phyloP scores from a whole-genome alignment of 2,888 invertebrate species.

The Macaria liturata region DNA sequence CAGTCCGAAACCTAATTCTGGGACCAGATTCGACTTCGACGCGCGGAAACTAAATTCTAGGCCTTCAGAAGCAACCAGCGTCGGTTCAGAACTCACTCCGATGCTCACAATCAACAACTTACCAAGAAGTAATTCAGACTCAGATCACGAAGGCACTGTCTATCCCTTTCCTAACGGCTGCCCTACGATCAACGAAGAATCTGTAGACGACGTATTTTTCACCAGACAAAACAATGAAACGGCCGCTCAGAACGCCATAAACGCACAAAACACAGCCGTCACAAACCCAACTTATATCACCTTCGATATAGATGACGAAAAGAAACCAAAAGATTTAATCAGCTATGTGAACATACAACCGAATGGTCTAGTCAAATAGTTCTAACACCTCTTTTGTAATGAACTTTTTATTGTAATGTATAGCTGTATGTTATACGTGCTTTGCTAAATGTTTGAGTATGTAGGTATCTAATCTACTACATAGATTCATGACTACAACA shows the following conservation, averaged over 20 bases:
- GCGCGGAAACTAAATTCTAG: conserved; percentile 57
- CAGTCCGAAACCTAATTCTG: conserved; percentile 74
- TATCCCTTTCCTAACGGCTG: conserved; percentile 64
- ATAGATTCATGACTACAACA: too few relatives aligned
- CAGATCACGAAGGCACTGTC: conserved; percentile 63
- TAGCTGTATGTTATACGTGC: not conserved
- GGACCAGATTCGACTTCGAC: conserved; percentile 80
- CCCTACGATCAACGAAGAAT: conserved; percentile 66
- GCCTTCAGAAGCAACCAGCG: conserved; percentile 50
- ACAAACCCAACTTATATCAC: conserved; percentile 75
- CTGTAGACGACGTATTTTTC: conserved; percentile 68
- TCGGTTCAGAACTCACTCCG: conserved; percentile 77
- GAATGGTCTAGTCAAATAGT: conserved; percentile 77
- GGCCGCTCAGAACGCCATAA: conserved; percentile 47
- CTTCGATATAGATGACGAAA: conserved; percentile 59
- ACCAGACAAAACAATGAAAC: conserved; percentile 48
- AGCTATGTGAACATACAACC: conserved; percentile 58
- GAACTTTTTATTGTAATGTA: not conserved
- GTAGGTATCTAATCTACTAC: too few relatives aligned
- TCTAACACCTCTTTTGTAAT: conserved; percentile 10
- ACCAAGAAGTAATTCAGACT: conserved; percentile 69
- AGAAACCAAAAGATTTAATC: conserved; percentile 65
- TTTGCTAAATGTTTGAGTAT: not conserved
- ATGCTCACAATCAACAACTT: conserved; percentile 78
- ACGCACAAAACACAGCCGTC: conserved; percentile 57